phyloP scores from a whole-genome alignment of 2,797 vertebrate genomes.

The Lophotriccus pileatus region DNA sequence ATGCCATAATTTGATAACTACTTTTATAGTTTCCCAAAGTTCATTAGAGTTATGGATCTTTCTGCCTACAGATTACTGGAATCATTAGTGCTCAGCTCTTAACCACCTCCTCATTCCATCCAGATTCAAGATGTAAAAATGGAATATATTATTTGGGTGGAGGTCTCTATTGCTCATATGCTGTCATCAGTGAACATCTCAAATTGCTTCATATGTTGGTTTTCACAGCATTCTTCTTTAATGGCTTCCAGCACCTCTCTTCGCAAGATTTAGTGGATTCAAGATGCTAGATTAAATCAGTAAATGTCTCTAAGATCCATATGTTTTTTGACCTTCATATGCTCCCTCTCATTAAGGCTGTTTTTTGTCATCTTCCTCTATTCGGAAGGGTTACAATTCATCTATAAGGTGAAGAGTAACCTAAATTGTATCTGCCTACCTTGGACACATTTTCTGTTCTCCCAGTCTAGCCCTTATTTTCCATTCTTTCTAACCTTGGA shows the following conservation, averaged over 20 bases:
- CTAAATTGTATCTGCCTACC: not conserved
- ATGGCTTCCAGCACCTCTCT: slow-evolving; percentile 10
- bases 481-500: not conserved
- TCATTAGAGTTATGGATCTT: not conserved
- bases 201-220: slow-evolving; percentile 4
- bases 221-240: slow-evolving; percentile 33
- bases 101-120: not conserved
- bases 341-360: not conserved
- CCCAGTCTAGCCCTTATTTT: not conserved
- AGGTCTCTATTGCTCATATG: not conserved
- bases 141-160: slow-evolving; percentile 1
- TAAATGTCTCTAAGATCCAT: not conserved
- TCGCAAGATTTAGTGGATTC: not conserved
- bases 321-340: not conserved
- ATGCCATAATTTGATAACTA: not conserved
- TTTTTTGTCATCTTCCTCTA: not conserved
- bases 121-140: not conserved
- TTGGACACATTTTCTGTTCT: not conserved
- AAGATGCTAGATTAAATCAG: not conserved
- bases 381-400: not conserved
- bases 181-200: not conserved
- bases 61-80: not conserved
- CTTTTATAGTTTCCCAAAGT: not conserved
- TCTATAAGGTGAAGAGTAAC: not conserved
- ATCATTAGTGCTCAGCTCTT: not conserved